Evolutionary conservation across 2,113 vertebrate genomes (phyloP).

Genomic region (Centropus bengalensis): DNA sequence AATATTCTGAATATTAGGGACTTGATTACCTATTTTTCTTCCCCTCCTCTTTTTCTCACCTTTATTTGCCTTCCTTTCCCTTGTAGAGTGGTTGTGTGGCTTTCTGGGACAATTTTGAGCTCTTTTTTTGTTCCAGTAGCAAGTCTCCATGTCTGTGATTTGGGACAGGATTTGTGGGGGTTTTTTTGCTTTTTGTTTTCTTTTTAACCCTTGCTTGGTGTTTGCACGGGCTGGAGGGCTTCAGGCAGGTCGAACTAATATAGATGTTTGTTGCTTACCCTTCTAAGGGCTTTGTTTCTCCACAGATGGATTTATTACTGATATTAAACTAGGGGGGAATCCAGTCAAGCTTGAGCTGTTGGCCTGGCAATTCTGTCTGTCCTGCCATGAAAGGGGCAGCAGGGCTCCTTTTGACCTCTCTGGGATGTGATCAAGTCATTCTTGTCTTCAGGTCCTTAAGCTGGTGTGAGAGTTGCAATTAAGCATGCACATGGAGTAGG

Average conservation of each 20-base stretch:
- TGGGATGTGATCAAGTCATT: neutral
- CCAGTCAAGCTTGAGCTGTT: neutral
- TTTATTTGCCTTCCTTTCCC: neutral
- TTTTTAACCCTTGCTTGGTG: neutral
- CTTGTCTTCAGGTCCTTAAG: neutral
- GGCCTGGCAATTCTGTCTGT: neutral
- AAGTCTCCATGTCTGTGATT: rapidly evolving
- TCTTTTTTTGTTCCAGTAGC: rapidly evolving
- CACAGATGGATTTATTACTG: neutral
- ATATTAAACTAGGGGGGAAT: rapidly evolving
- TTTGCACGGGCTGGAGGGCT: neutral
- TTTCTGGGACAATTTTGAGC: too few relatives aligned
- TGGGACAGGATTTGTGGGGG: neutral
- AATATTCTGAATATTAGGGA: neutral
- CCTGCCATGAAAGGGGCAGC: neutral
- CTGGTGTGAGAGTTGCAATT: neutral
- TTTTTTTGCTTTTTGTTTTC: neutral
- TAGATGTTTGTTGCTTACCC: neutral
- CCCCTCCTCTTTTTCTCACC: neutral
- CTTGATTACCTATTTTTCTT: neutral
- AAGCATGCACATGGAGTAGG: neutral
- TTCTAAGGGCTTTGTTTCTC: neutral
- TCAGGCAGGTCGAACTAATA: neutral
- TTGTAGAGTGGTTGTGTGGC: rapidly evolving
- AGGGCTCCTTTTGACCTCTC: neutral